Evolutionary conservation across 2,888 invertebrate species (phyloP), one percentile per base, ranked within the genome.

Genomic region (Lissocephala sabroskyi): DNA sequence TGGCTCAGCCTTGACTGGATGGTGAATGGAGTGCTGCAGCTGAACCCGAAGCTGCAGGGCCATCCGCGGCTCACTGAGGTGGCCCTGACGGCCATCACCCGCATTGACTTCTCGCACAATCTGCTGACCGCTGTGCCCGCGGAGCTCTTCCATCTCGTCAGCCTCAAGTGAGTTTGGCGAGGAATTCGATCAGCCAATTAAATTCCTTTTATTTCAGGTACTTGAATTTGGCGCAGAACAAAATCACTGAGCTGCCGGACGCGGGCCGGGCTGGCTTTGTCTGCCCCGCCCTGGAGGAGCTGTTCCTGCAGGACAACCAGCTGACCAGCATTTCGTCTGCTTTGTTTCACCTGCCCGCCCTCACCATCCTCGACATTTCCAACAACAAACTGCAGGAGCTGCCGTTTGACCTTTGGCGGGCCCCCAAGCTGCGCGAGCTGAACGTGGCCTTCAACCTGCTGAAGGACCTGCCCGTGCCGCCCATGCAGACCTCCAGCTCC

Each of bases 41-140:
- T 96, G 16, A 98, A 98, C 85, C 91, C 92, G 1, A 90, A 92
- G 70, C 85, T 97, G 18, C 89, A 91, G 62, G 88, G 91, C 42
- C 91, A 90, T 82, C 88, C 90, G 3, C 85, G 88, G 56, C 87
- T 88, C 61, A 87, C 87, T 59, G 88, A 90, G 49, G 88, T 92
- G 3, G 91, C 94, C 0, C 85, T 97, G n/a, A 92, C 92, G 75
- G 96, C 97, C 0, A 91, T 99, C 50, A 99, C 98, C 0, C 88
- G 97, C 30, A 86, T 98, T 18, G 98, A 99, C 83, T 88, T 98
- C 33, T 96, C 97, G 5, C 91, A 92, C 80, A 99, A 98, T 85
- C 90, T 91, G 50, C 87, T 99, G 41, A 88, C 89, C 0, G 86
- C 88, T 18, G 83, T 98, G 63, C 98, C 98, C 0, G 85, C 90